Base-by-base conservation (phyloP, 2,888 invertebrate genomes). In the Drosophila colorata region DNA sequence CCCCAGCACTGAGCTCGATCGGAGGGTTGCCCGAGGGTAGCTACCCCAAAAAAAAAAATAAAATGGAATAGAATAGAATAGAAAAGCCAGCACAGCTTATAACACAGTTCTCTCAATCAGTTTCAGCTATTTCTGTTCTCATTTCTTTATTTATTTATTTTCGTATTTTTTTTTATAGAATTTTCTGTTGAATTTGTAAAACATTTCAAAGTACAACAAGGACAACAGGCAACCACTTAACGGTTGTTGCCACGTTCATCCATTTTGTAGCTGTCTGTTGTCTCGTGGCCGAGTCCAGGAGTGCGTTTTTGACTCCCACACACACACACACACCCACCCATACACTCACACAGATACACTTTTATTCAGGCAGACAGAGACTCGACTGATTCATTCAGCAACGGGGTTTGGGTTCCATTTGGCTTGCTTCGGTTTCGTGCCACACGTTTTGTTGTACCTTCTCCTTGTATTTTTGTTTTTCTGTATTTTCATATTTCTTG, bases 181-280 rank as follows among this genome's bases (percentile, higher is more conserved):
- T 85, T 77, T 78, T 74, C 67, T 61, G 75, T 81, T 67, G 85
- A 81, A 84, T 87, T 88, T 88, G 83, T 88, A 86, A 82, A 83
- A 79, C 88, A 83, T 88, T 83, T 86, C 69, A 79, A 86, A 77
- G 69, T 67, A 84, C 85, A 86, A 76, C 70, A 80, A 87, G 78
- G 71, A 77, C 88, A 88, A 85, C 87, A 80, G 70, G 79, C 86
- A 88, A 88, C 79, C 88, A 86, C 88, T 88, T 83, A 88, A 88
- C 88, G 83, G 61, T 88, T 88, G 83, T 86, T 83, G 88, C 88
- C 83, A 82, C 87, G 71, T 81, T 82, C 86, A 81, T 78, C 72
- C 74, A 70, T 85, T 87, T 82, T 87, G 88, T 85, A 74, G 72
- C 75, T 67, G 53, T 63, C 69, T 49, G 63, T 65, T 76, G 76